Base-by-base conservation (phyloP, 2,113 vertebrate genomes). In the Lepidothrix coronata region DNA sequence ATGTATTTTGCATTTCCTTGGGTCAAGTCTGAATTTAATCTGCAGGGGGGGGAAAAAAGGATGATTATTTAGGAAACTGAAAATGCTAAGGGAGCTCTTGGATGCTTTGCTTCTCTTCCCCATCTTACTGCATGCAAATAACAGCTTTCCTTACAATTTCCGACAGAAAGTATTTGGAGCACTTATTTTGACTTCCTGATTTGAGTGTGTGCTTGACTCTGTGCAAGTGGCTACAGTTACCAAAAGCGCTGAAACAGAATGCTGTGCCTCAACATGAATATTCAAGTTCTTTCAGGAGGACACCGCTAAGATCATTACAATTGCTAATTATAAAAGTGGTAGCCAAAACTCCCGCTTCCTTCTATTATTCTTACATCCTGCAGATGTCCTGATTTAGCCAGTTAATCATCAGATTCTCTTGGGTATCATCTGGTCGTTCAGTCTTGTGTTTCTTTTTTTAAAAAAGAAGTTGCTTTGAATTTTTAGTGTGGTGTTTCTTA, bases 331-430 rank as follows among this genome's bases (percentile, higher is more conserved):
- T 98, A 98, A 97, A 96, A 75, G 63, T 87, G 51, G 68, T 92
- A 96, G 67, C 82, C 96, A 97, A 97, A 93, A 94, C 88, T 90
- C 95, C 75, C 3, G 52, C 88, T 98, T 98, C 97, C 97, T 97
- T 95, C 96, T 84, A 98, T 98, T 98, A 97, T 98, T 97, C 96
- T 96, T 86, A 95, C 96, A 97, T 98, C 97, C 97, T 98, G 97
- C 97, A 98, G 98, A 97, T 98, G 98, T 97, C 95, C 96, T 95
- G 80, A 97, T 93, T 93, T 94, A 95, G 96, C 95, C 88, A 94
- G 85, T 83, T 95, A 93, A 95, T 97, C 94, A 97, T 89, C 91
- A 93, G 78, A 96, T 72, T 94, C 88, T 95, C 96, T 89, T 55
- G 84, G 81, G 94, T 95, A 91, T 95, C 95, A 97, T 97, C 95